Percentiles rank a stretch among this genome's conserved stretches.
Conservation (phyloP, 2,113 vertebrate species). For the Choloepus hoffmanni region DNA sequence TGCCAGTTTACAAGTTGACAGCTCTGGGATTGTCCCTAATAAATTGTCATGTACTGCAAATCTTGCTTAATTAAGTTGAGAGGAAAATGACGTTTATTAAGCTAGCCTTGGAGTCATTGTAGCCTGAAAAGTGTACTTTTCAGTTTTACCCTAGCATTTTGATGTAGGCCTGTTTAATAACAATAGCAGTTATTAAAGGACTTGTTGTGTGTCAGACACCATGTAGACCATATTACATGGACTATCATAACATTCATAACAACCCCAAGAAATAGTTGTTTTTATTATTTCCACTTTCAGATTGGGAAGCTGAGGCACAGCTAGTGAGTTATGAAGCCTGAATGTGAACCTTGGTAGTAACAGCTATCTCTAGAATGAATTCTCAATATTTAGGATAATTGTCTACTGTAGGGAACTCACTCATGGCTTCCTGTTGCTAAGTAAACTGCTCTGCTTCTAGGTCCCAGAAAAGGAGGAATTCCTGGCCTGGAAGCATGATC, state of each 20-base stretch:
- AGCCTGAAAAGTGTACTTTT: background rate
- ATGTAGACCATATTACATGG: background rate
- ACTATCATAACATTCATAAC: background rate
- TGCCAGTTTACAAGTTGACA: background rate
- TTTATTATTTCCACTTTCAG: background rate
- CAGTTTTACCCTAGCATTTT: background rate
- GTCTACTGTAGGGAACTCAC: background rate
- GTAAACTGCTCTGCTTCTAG: constrained; percentile 80
- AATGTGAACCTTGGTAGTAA: background rate
- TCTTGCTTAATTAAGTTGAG: constrained; percentile 25
- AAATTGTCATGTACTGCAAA: background rate
- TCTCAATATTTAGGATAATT: background rate
- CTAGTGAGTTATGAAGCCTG: background rate
- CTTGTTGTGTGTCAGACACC: background rate
- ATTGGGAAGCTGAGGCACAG: background rate
- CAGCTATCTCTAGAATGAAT: background rate
- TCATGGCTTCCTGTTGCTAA: constrained; percentile 6
- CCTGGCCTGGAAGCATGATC: constrained; percentile 96
- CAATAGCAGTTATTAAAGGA: background rate
- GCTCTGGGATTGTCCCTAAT: background rate
- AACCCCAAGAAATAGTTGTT: background rate
- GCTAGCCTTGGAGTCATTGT: background rate
- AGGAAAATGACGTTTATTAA: background rate
- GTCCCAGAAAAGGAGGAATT: constrained; percentile 94
- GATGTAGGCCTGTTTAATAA: background rate